Evolutionary conservation across 2,113 vertebrate species (phyloP), one percentile per base, ranked within the genome.

Genomic region (Leptosomus discolor): DNA sequence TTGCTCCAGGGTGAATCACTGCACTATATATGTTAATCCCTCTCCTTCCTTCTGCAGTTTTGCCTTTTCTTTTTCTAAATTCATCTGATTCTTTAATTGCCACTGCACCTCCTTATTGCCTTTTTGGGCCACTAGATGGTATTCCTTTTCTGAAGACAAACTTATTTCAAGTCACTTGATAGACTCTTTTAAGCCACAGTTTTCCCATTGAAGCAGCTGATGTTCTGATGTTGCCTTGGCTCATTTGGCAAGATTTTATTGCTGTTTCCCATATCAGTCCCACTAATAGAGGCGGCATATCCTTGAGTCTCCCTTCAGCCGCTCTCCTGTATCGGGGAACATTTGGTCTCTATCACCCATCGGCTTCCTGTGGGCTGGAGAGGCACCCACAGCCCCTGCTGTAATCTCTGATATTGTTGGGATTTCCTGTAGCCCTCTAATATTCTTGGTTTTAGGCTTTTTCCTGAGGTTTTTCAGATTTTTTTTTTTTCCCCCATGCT

Each of bases 101-200:
- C 53, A 36, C 29, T 48, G 36, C 48, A 73, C 46, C 26, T 79
- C 61, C 74, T 90, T 93, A 88, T 85, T 96, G 85, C 93, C 70
- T 93, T 94, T 89, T 85, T 94, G 94, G 78, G 92, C 96, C 96
- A 90, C 96, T 96, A 96, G 94, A 95, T 96, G 94, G 96, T 97
- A 96, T 97, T 96, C 90, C 93, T 96, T 96, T 96, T 91, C 85
- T 94, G 71, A 91, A 96, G 87, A 95, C 90, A 79, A 91, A 46
- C 22, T 87, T 71, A 24, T 46, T 92, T 67, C 39, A 53, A 85
- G 53, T 57, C 74, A 57, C 53, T 82, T 23, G 24, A 43, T 54
- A 67, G 61, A 57, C 24, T 68, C 43, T 74, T 76, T 83, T 53
- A 60, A 94, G 95, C 63, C 56, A 92, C 57, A 51, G 1, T 76